phyloP scores from a whole-genome alignment of 2,797 vertebrate genomes.

The Gila robusta region DNA sequence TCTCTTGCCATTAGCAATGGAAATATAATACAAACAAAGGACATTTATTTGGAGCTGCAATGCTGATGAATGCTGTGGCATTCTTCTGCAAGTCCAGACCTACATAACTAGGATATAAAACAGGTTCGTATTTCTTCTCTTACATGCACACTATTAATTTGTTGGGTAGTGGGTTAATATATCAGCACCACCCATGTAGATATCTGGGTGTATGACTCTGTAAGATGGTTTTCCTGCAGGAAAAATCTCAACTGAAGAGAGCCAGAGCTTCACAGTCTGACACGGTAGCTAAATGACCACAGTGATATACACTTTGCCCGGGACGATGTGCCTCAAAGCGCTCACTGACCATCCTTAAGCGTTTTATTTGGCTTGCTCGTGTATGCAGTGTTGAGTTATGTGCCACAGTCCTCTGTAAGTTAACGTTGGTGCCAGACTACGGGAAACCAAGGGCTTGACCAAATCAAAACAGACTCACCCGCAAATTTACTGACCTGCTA shows the following conservation, averaged over 20 bases:
- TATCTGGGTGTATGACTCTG: conserved; percentile 2
- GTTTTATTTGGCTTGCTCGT: conserved; percentile 59
- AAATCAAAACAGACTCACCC: conserved; percentile 59
- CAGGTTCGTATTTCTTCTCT: conserved; percentile 14
- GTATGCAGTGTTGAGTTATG: conserved; percentile 60
- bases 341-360: conserved; percentile 55
- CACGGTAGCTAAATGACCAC: conserved; percentile 52
- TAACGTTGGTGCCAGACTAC: conserved; percentile 46
- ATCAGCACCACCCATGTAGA: conserved; percentile 34
- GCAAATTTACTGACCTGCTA: conserved; percentile 59
- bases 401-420: conserved; percentile 47
- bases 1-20: conserved; percentile 40
- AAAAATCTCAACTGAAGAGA: conserved; percentile 22
- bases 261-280: conserved; percentile 24
- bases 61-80: conserved; percentile 22
- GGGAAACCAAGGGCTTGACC: conserved; percentile 52
- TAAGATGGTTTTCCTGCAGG: background rate
- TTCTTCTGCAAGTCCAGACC: conserved; percentile 45
- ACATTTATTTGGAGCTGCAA: conserved; percentile 26
- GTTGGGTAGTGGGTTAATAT: conserved; percentile 46
- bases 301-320: conserved; percentile 56
- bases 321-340: conserved; percentile 42
- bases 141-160: conserved; percentile 5
- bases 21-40: conserved; percentile 44
- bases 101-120: background rate